Percentiles rank a stretch among this genome's conserved stretches.
Evolutionary conservation across 1,140 invertebrate species (phyloP).

Genomic region (Chrysomallon squamiferum): DNA sequence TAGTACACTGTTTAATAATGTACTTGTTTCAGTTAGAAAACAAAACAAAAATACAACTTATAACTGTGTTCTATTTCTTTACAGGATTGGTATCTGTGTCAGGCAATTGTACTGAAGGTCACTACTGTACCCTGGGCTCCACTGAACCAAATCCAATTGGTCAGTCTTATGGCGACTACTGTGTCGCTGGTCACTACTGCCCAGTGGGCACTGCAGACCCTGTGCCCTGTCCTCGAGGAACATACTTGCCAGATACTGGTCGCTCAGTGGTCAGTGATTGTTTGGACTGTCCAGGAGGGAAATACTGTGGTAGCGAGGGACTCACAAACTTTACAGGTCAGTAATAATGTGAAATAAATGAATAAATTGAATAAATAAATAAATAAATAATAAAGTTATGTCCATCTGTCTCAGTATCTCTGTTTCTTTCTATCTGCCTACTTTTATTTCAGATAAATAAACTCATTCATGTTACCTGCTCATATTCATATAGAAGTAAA

Average conservation of each 20-base stretch:
- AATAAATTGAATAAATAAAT: too few species aligned
- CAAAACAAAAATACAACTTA: too few species aligned
- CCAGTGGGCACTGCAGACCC: conserved; percentile 48
- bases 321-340: conserved; percentile 48
- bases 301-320: conserved; percentile 50
- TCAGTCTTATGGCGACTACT: conserved; percentile 52
- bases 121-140: conserved; percentile 49
- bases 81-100: conserved; percentile 46
- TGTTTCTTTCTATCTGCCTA: neutral
- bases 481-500: conserved; percentile 15
- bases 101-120: conserved; percentile 49
- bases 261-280: conserved; percentile 32
- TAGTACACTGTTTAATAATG: too few species aligned
- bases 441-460: neutral
- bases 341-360: neutral
- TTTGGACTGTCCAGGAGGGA: conserved; percentile 52
- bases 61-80: conserved; percentile 5
- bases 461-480: neutral
- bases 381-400: too few species aligned
- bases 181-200: conserved; percentile 55
- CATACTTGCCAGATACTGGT: conserved; percentile 44
- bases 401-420: too few species aligned
- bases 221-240: conserved; percentile 49
- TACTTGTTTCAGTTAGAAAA: too few species aligned
- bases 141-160: conserved; percentile 39